Conservation (phyloP, 2,888 invertebrate species). For the Macrosiphum euphorbiae region DNA sequence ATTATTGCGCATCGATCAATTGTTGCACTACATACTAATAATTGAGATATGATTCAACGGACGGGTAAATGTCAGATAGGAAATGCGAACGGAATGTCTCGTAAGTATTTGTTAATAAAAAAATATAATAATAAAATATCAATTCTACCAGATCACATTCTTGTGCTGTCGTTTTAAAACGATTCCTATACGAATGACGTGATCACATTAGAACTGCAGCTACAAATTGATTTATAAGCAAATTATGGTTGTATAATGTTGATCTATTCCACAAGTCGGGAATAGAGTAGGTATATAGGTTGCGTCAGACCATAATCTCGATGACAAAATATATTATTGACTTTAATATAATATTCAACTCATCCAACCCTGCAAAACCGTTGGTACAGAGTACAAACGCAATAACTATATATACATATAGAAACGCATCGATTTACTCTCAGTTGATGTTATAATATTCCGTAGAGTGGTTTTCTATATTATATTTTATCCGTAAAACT, state of each 20-base stretch:
- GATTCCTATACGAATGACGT: neutral
- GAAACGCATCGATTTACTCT: neutral
- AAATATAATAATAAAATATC: neutral
- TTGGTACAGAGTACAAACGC: neutral
- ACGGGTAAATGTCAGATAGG: neutral
- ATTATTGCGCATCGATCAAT: neutral
- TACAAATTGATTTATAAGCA: neutral
- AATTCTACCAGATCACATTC: neutral
- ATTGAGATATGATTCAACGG: neutral
- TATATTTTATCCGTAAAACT: neutral
- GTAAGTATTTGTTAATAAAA: neutral
- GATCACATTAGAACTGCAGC: neutral
- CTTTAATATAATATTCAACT: neutral
- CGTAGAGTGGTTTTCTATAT: neutral
- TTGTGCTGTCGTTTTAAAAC: neutral
- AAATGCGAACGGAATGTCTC: neutral
- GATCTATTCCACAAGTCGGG: neutral
- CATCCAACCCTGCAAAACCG: neutral
- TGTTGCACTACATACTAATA: neutral
- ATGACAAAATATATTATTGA: neutral
- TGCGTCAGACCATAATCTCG: neutral
- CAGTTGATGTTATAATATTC: neutral
- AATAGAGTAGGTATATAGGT: neutral
- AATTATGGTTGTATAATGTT: neutral
- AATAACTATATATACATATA: neutral